Percentiles rank a stretch among this genome's conserved stretches.
These are phyloP conservation scores for Chaetops frenatus DNA, from an alignment of 2,113 vertebrate species.

Conservation along the genomic window DNA sequence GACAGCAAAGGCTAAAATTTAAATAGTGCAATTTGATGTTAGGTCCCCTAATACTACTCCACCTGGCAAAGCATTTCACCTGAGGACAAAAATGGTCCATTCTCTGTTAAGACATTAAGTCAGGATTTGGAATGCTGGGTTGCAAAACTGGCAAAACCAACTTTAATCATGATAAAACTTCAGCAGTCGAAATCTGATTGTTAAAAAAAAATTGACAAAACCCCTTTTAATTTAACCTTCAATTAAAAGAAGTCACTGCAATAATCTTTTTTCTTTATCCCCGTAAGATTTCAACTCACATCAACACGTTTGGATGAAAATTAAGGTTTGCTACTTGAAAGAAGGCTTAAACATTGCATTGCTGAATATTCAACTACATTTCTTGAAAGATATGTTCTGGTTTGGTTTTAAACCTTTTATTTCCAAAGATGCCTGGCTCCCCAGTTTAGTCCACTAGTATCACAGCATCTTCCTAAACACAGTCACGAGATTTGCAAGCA, in stretches of 20 bases:
- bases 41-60: not conserved
- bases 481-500: not conserved
- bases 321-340: not conserved
- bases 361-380: not conserved
- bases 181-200: not conserved
- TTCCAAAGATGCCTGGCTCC: not conserved
- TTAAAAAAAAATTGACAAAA: not conserved
- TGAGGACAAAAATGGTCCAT: not conserved
- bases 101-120: not conserved
- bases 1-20: not conserved
- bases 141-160: not conserved
- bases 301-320: not conserved
- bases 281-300: not conserved
- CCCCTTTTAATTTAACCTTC: not conserved
- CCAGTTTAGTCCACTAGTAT: not conserved
- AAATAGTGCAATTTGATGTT: not conserved
- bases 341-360: not conserved
- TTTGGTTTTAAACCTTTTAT: not conserved
- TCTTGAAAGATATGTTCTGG: not conserved
- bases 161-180: not conserved
- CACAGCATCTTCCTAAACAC: not conserved
- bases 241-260: not conserved
- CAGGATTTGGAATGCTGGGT: not conserved
- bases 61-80: not conserved
- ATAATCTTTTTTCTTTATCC: not conserved